These are phyloP conservation scores for Tenebrio molitor DNA, from an alignment of 1,140 invertebrate species.

Conservation along the genomic window DNA sequence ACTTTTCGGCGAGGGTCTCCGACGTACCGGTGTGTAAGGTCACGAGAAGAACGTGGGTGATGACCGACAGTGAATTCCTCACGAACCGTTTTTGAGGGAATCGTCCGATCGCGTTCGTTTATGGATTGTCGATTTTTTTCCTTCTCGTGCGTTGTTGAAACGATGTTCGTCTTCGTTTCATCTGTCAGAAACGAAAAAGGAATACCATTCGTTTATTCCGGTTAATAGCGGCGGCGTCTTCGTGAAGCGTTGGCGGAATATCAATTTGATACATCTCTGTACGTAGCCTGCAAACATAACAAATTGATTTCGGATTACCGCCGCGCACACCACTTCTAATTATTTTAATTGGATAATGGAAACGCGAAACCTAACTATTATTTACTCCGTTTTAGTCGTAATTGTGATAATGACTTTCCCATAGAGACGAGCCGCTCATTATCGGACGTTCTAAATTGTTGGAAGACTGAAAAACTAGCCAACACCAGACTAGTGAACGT, in stretches of 20 bases:
- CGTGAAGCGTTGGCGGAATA: conserved; percentile 25
- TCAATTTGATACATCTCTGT: conserved; percentile 23
- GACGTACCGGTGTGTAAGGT: too few species aligned
- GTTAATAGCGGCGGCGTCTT: conserved; percentile 3
- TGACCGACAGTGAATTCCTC: too few species aligned
- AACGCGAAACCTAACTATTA: not conserved
- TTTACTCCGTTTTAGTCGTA: conserved; percentile 1
- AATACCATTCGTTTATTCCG: not conserved
- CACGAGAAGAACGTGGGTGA: too few species aligned
- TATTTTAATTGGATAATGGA: conserved; percentile 31
- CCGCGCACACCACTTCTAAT: conserved; percentile 2
- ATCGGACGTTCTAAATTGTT: too few species aligned
- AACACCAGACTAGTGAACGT: too few species aligned
- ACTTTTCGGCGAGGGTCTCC: too few species aligned
- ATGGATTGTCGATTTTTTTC: too few species aligned
- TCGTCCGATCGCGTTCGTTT: too few species aligned
- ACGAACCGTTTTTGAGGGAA: too few species aligned
- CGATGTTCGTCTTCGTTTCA: not conserved
- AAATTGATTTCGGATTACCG: conserved; percentile 25
- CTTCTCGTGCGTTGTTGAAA: too few species aligned
- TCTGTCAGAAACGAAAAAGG: conserved; percentile 11
- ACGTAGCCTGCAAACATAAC: conserved; percentile 12
- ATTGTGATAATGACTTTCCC: not conserved
- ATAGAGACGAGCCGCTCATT: not conserved
- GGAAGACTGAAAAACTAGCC: too few species aligned